Evolutionary conservation across 2,888 invertebrate genomes (phyloP).

Genomic region (Liodrosophila aerea): DNA sequence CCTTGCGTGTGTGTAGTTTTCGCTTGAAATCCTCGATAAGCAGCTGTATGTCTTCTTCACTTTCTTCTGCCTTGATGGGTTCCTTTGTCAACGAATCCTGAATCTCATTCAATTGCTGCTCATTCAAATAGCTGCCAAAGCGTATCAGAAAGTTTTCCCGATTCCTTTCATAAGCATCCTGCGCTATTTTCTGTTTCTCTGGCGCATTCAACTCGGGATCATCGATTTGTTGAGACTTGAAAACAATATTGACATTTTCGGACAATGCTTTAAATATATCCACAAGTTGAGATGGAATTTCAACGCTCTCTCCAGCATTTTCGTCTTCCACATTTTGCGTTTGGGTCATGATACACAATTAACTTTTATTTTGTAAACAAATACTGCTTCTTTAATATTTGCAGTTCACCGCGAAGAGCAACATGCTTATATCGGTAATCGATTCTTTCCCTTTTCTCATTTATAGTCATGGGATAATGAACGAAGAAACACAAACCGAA

Average conservation of each 20-base stretch:
- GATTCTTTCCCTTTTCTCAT: no score
- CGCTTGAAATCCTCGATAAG: constrained; percentile 86
- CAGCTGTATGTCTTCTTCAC: constrained; percentile 85
- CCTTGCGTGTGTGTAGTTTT: constrained; percentile 84
- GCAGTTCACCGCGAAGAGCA: background rate
- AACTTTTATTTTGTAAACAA: constrained; percentile 50
- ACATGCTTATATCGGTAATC: no score
- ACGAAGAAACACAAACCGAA: no score
- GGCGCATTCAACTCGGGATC: constrained; percentile 88
- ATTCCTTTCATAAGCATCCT: constrained; percentile 86
- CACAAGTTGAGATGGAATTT: constrained; percentile 54
- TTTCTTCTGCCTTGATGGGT: constrained; percentile 55
- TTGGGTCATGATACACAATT: constrained; percentile 39
- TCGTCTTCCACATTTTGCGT: constrained; percentile 19
- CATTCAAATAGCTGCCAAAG: constrained; percentile 88
- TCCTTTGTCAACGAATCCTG: constrained; percentile 79
- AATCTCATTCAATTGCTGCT: constrained; percentile 88
- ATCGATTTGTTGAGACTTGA: constrained; percentile 91
- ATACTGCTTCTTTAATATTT: constrained; percentile 43
- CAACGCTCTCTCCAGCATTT: constrained; percentile 6
- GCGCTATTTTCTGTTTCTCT: constrained; percentile 89
- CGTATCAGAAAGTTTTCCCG: constrained; percentile 88
- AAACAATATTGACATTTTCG: constrained; percentile 82
- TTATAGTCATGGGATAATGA: no score
- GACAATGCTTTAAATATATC: constrained; percentile 76